A percentile compares a stretch with the other conserved stretches of the same genome.
Conservation (phyloP, 2,888 invertebrate species). For the Yponomeuta evonymella region DNA sequence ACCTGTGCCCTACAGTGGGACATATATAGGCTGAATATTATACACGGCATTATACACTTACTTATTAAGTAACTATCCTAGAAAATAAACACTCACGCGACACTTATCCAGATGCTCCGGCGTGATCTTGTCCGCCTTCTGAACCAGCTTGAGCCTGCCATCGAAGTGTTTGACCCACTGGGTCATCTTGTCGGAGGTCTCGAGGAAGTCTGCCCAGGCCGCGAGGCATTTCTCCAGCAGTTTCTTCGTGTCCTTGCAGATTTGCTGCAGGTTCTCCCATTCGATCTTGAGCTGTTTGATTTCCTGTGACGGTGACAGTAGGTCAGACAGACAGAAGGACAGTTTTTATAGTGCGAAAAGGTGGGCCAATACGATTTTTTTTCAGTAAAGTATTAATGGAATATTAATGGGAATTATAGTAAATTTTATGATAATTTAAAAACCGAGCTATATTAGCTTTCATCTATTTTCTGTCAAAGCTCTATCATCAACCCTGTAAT, state of each 20-base stretch:
- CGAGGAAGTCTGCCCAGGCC: constrained; percentile 88
- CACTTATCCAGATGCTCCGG: constrained; percentile 86
- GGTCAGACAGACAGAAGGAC: too few relatives aligned
- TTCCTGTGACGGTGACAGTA: constrained; percentile 54
- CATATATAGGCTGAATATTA: too few relatives aligned
- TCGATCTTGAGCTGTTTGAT: constrained; percentile 86
- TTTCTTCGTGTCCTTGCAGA: constrained; percentile 85
- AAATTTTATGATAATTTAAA: too few relatives aligned
- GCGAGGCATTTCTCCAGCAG: constrained; percentile 84
- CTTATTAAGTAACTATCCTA: neutral
- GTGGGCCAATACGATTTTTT: too few relatives aligned
- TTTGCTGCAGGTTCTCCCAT: constrained; percentile 87
- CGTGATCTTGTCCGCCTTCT: constrained; percentile 83
- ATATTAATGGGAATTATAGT: too few relatives aligned
- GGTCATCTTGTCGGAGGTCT: constrained; percentile 83
- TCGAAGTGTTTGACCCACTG: constrained; percentile 84
- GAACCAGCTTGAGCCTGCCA: constrained; percentile 78
- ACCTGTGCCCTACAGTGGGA: too few relatives aligned
- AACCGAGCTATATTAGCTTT: too few relatives aligned
- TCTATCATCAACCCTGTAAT: too few relatives aligned
- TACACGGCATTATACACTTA: too few relatives aligned
- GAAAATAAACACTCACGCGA: constrained; percentile 69
- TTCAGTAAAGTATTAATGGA: too few relatives aligned
- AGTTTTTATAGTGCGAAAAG: too few relatives aligned
- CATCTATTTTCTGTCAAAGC: too few relatives aligned